phyloP scores from a whole-genome alignment of 2,888 invertebrate species.

The Ennomos fuscantarius region DNA sequence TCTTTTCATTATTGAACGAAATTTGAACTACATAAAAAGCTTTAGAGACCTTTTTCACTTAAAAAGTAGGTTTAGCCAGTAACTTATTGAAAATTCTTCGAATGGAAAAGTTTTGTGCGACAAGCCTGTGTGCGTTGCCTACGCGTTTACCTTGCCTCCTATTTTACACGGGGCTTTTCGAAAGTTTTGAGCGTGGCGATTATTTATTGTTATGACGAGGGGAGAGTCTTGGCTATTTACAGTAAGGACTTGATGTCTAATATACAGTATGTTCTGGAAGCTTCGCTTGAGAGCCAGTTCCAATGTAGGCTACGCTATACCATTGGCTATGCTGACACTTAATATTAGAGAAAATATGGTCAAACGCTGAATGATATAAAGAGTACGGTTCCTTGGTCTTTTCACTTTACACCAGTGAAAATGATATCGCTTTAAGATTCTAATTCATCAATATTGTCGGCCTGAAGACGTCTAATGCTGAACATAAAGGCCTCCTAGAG shows the following conservation, averaged over 20 bases:
- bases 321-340: too few relatives aligned
- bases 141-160: slow-evolving; percentile 41
- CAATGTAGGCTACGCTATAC: too few relatives aligned
- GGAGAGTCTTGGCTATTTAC: slow-evolving; percentile 6
- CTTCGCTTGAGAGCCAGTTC: too few relatives aligned
- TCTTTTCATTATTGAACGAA: not conserved
- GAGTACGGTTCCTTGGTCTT: too few relatives aligned
- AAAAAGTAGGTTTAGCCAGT: slow-evolving; percentile 15
- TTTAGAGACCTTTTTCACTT: slow-evolving; percentile 11
- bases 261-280: too few relatives aligned
- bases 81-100: slow-evolving; percentile 25
- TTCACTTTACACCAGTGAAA: too few relatives aligned
- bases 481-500: too few relatives aligned
- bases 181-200: slow-evolving; percentile 41
- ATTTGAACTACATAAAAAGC: slow-evolving; percentile 5
- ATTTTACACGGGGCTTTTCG: slow-evolving; percentile 43
- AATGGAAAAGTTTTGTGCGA: slow-evolving; percentile 25
- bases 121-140: slow-evolving; percentile 25
- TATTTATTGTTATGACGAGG: slow-evolving; percentile 55
- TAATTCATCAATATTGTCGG: too few relatives aligned
- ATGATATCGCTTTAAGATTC: too few relatives aligned
- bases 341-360: too few relatives aligned
- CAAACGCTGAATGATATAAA: too few relatives aligned
- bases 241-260: slow-evolving; percentile 3
- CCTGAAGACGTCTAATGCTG: not conserved